Evolutionary conservation across 2,797 vertebrate genomes (phyloP).

Genomic region (Luscinia megarhynchos): DNA sequence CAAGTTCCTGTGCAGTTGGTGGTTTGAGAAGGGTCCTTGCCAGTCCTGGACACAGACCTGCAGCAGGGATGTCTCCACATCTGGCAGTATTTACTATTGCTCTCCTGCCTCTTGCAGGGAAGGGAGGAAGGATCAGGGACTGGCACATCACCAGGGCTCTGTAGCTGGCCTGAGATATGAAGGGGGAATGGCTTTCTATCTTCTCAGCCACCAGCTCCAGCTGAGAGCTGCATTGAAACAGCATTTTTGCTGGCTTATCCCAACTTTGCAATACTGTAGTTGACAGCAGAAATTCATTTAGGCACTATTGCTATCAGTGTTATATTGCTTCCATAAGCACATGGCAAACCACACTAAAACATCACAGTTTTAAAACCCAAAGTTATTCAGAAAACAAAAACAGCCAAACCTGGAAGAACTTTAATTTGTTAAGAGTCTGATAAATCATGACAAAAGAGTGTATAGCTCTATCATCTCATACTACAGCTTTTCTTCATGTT

Average conservation of each 20-base stretch:
- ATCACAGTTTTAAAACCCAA: neutral
- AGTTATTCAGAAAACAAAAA: neutral
- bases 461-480: neutral
- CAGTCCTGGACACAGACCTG: neutral
- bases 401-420: neutral
- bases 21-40: neutral
- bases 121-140: neutral
- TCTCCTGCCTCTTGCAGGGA: neutral
- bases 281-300: neutral
- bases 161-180: neutral
- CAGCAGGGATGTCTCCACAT: neutral
- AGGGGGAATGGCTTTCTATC: neutral
- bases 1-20: neutral
- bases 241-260: neutral
- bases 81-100: neutral
- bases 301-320: neutral
- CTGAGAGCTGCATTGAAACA: neutral
- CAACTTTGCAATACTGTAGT: neutral
- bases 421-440: neutral
- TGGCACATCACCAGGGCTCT: neutral
- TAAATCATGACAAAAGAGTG: rapidly evolving
- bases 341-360: neutral
- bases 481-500: neutral
- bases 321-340: neutral
- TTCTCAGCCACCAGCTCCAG: neutral